Percentiles rank a stretch among this genome's conserved stretches.
Evolutionary conservation across 2,888 invertebrate genomes (phyloP).

Genomic region (Aleiodes testaceus): DNA sequence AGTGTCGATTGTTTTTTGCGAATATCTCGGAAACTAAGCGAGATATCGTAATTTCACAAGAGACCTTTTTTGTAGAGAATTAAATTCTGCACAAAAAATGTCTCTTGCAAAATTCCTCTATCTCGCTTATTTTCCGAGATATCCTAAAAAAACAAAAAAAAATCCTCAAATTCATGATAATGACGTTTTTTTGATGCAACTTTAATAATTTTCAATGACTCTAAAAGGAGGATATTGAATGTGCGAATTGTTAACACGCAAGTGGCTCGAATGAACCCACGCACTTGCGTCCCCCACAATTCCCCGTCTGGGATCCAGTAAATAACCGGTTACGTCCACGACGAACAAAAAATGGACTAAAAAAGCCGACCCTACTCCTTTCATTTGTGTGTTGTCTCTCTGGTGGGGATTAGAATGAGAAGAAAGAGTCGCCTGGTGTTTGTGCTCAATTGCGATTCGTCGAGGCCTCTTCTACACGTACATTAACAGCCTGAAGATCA

Average conservation of each 20-base stretch:
- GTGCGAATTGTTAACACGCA: constrained; percentile 10
- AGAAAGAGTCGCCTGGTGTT: background rate
- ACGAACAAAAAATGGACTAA: background rate
- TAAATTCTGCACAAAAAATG: too few relatives aligned
- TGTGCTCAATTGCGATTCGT: constrained; percentile 16
- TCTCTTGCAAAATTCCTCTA: background rate
- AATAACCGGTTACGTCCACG: constrained; percentile 14
- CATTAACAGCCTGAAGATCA: constrained; percentile 23
- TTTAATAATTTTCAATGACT: background rate
- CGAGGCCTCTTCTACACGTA: background rate
- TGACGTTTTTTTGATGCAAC: background rate
- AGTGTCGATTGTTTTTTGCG: too few relatives aligned
- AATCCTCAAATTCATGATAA: too few relatives aligned
- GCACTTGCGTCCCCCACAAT: background rate
- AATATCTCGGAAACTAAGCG: too few relatives aligned
- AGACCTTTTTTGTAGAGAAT: background rate
- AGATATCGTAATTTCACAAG: too few relatives aligned
- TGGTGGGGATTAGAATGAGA: constrained; percentile 24
- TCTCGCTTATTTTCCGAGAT: too few relatives aligned
- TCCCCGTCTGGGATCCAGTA: background rate
- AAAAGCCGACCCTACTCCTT: too few relatives aligned
- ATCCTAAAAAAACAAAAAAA: too few relatives aligned
- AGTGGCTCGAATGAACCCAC: constrained; percentile 12
- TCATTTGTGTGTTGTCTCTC: background rate
- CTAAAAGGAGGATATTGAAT: background rate